phyloP scores from a whole-genome alignment of 1,140 invertebrate species.

The Andricus grossulariae region DNA sequence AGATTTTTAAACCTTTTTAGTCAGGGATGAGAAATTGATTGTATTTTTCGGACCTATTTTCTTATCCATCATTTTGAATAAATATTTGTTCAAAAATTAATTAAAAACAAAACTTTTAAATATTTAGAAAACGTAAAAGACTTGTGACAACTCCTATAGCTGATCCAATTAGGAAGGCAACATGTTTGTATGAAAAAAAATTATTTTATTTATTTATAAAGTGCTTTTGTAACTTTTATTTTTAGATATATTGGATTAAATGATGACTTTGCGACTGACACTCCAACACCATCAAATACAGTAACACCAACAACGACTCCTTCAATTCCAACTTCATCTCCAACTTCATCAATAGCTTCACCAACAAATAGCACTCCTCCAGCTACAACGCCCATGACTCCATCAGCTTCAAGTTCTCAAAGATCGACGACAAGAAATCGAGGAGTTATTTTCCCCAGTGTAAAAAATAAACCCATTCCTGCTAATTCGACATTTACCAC shows the following conservation, averaged over 20 bases:
- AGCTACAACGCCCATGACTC: slow-evolving; percentile 68
- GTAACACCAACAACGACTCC: slow-evolving; percentile 60
- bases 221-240: slow-evolving; percentile 4
- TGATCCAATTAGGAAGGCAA: too few species aligned
- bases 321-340: slow-evolving; percentile 57
- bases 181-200: slow-evolving; percentile 1
- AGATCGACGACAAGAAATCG: slow-evolving; percentile 79
- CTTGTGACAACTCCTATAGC: too few species aligned
- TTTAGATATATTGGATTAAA: slow-evolving; percentile 58
- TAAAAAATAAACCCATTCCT: slow-evolving; percentile 91
- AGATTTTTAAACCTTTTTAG: slow-evolving; percentile 15
- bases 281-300: slow-evolving; percentile 62
- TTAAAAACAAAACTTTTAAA: too few species aligned
- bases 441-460: slow-evolving; percentile 91
- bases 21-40: neutral
- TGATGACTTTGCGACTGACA: slow-evolving; percentile 64
- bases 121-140: too few species aligned
- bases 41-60: neutral
- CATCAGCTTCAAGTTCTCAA: slow-evolving; percentile 61
- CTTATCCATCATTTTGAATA: neutral
- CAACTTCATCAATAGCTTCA: slow-evolving; percentile 58
- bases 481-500: slow-evolving; percentile 88
- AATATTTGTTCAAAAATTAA: too few species aligned
- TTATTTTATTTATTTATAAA: neutral
- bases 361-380: slow-evolving; percentile 66